phyloP scores from a whole-genome alignment of 2,797 vertebrate species.

The Anguilla marmorata region DNA sequence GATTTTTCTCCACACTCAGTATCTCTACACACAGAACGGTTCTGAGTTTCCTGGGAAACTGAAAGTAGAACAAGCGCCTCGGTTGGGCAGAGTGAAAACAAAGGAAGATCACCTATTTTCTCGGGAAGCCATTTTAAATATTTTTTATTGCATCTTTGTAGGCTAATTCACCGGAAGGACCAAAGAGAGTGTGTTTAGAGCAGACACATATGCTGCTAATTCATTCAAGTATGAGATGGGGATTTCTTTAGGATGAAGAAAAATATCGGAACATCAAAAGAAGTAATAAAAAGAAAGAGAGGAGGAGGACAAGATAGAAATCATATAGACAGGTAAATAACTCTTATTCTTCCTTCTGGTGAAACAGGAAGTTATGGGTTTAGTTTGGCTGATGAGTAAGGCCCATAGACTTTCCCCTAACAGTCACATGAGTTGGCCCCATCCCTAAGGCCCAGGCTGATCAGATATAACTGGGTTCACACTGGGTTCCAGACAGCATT shows the following conservation, averaged over 20 bases:
- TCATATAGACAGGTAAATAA: not conserved
- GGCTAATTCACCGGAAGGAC: not conserved
- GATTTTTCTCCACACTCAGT: not conserved
- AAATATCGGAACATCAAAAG: not conserved
- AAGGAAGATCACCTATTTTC: not conserved
- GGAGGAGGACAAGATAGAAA: not conserved
- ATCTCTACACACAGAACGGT: not conserved
- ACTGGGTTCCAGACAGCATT: constrained; percentile 17
- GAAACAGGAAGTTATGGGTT: not conserved
- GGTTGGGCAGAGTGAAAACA: constrained; percentile 22
- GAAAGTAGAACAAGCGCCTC: constrained; percentile 9
- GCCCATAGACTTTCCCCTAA: not conserved
- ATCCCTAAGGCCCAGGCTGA: constrained; percentile 4
- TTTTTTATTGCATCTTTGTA: not conserved
- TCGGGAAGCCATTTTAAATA: not conserved
- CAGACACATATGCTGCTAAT: not conserved
- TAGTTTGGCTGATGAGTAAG: not conserved
- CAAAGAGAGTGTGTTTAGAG: not conserved
- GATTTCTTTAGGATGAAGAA: not conserved
- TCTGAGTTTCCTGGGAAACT: constrained; percentile 12
- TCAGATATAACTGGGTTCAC: constrained; percentile 6
- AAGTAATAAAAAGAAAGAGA: not conserved
- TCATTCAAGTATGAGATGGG: not conserved
- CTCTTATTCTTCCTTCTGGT: not conserved
- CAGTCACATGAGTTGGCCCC: not conserved